Conservation (phyloP, 1,140 invertebrate genomes). For the Pachyrhynchus sulphureomaculatus region DNA sequence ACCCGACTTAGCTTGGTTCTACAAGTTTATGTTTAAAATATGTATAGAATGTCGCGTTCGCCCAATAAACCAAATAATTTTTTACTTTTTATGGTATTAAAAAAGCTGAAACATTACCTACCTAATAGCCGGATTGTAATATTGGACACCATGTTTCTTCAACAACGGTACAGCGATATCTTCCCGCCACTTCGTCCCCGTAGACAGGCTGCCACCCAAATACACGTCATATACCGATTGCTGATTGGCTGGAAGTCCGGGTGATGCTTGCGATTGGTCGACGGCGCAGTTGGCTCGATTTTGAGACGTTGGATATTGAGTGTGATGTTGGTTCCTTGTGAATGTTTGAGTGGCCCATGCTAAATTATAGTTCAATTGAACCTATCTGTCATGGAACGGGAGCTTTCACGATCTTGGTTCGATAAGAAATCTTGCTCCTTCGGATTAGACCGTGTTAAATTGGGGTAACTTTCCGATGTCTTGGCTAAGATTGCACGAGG, state of each 20-base stretch:
- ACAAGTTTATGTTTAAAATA: too few species aligned
- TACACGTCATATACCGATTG: slow-evolving; percentile 52
- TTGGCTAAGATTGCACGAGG: too few species aligned
- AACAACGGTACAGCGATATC: slow-evolving; percentile 47
- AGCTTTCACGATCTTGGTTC: too few species aligned
- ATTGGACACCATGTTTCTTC: slow-evolving; percentile 54
- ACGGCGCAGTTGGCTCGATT: slow-evolving; percentile 15
- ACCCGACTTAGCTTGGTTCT: too few species aligned
- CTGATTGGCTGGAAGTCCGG: background rate
- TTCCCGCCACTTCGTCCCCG: slow-evolving; percentile 49
- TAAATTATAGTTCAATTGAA: slow-evolving; percentile 30
- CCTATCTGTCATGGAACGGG: too few species aligned
- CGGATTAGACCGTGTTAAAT: too few species aligned
- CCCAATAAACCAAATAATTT: too few species aligned
- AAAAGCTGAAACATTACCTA: slow-evolving; percentile 35
- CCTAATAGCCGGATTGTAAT: slow-evolving; percentile 56
- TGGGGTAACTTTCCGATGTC: too few species aligned
- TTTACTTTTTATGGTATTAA: too few species aligned
- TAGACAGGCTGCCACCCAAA: slow-evolving; percentile 56
- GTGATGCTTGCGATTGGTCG: background rate
- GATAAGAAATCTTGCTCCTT: too few species aligned
- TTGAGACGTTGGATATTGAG: slow-evolving; percentile 37
- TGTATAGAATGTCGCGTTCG: too few species aligned
- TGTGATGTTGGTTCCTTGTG: slow-evolving; percentile 34
- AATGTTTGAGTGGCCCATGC: slow-evolving; percentile 46